Evolutionary conservation across 2,113 vertebrate genomes (phyloP).

Genomic region (Platanista minor): DNA sequence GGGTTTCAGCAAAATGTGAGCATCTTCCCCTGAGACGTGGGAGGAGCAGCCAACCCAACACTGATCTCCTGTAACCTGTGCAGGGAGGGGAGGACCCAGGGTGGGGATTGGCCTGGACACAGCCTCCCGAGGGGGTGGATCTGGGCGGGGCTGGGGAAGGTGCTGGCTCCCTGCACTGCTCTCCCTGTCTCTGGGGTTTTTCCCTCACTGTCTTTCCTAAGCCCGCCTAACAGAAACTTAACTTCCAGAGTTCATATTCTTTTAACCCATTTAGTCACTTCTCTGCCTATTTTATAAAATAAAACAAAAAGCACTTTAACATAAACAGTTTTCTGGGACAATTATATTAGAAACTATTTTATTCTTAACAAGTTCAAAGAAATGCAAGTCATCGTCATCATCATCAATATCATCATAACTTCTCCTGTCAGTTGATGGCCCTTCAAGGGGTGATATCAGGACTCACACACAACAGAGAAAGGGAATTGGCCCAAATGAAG

Average conservation of each 20-base stretch:
- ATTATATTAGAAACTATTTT: not conserved
- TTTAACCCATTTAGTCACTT: not conserved
- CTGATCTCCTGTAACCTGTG: not conserved
- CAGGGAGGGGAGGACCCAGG: rapidly evolving
- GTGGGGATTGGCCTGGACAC: not conserved
- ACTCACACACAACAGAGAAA: not conserved
- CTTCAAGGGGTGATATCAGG: not conserved
- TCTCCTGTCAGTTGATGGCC: not conserved
- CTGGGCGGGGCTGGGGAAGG: not conserved
- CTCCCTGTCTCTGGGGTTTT: not conserved
- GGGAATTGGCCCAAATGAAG: not conserved
- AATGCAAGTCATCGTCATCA: not conserved
- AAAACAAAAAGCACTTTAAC: not conserved
- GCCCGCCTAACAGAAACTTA: not conserved
- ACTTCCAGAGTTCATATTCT: not conserved
- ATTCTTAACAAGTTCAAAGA: not conserved
- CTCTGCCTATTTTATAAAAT: not conserved
- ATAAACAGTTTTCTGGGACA: not conserved
- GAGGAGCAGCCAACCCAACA: not conserved
- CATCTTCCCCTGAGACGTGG: not conserved
- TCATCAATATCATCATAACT: not conserved
- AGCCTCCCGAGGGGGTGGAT: not conserved
- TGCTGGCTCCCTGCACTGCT: not conserved
- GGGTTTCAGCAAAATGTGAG: not conserved
- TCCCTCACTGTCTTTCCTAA: not conserved